Base-by-base conservation (phyloP, 1,140 invertebrate species). In the Pomacea maculata region DNA sequence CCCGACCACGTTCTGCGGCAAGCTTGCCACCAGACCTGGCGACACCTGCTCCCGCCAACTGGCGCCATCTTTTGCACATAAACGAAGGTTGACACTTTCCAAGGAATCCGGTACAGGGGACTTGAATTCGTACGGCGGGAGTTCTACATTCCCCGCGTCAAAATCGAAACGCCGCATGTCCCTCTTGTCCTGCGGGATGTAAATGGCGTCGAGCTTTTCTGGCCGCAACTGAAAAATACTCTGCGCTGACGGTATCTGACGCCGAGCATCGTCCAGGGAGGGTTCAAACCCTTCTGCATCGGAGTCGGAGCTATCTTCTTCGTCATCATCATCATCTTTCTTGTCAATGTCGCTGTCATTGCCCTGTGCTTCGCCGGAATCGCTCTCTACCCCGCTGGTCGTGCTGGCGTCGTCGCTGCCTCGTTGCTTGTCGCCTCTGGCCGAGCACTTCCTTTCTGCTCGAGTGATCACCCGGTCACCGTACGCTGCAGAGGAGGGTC, bases 131-230 rank as follows among this genome's bases (percentile, higher is more conserved):
- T 88, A 89, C 1, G 83, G 75, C 5, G 88, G 87, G 52, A 87
- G 72, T 63, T 87, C 85, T 8, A 85, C 78, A 34, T 85, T 85
- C n/a, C 85, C 80, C 55, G 87, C 87, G 80, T 88, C 87, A 79
- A 89, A 89, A 76, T 90, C 89, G 72, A 86, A 89, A 63, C 85
- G 83, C 17, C 82, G 77, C 82, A 85, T 85, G 29, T 88, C 88
- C 63, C 84, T 83, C 45, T 84, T 83, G 52, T 85, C 83, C 74
- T 86, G 87, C 8, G 88, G 86, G 14, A 84, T 80, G 68, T 88
- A 84, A 54, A 89, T 81, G 25, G 81, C 81, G 84, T 90, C 88
- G 72, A 88, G 79, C 80, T 86, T 86, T 73, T 90, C 89, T 7
- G 88, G 89, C 80, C 88, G 82, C 25, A 90, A 79, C 79, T 83